A percentile compares a stretch with the other conserved stretches of the same genome.
phyloP scores from a whole-genome alignment of 1,140 invertebrate genomes.

The Radopholus similis region DNA sequence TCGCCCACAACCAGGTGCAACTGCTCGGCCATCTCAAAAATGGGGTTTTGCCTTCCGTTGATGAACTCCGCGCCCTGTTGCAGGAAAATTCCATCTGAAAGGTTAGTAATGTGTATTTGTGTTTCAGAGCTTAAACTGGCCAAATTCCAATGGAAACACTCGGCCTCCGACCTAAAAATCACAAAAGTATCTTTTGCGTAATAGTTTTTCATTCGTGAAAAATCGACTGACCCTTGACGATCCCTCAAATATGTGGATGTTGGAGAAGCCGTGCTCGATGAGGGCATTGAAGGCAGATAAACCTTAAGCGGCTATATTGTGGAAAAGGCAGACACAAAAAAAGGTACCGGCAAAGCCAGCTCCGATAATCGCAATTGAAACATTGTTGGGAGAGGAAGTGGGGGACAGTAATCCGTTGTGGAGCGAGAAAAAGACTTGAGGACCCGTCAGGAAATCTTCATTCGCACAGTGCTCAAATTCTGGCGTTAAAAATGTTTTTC shows the following conservation, averaged over 20 bases:
- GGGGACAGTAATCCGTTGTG: too few species aligned
- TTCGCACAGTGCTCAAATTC: background rate
- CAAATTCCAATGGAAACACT: conserved; percentile 26
- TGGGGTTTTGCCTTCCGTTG: conserved; percentile 29
- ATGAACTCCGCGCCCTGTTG: conserved; percentile 37
- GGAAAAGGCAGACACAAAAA: background rate
- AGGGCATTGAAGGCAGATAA: conserved; percentile 11
- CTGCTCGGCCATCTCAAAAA: conserved; percentile 17
- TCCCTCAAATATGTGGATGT: conserved; percentile 34
- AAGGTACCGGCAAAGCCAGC: conserved; percentile 24
- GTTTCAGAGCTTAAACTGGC: conserved; percentile 1
- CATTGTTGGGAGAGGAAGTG: conserved; percentile 1
- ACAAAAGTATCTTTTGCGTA: too few species aligned
- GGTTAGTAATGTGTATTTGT: background rate
- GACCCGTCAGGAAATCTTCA: conserved; percentile 10
- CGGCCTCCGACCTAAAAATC: conserved; percentile 35
- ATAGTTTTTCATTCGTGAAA: too few species aligned
- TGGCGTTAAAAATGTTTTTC: background rate
- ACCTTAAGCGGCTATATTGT: background rate
- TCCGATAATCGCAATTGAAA: conserved; percentile 32
- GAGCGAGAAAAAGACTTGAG: background rate
- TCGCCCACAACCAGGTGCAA: conserved; percentile 21
- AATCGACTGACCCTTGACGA: too few species aligned
- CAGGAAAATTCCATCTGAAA: conserved; percentile 31
- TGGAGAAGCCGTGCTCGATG: conserved; percentile 5